Conservation (phyloP, 2,797 vertebrate species). For the Yasuhikotakia modesta region DNA sequence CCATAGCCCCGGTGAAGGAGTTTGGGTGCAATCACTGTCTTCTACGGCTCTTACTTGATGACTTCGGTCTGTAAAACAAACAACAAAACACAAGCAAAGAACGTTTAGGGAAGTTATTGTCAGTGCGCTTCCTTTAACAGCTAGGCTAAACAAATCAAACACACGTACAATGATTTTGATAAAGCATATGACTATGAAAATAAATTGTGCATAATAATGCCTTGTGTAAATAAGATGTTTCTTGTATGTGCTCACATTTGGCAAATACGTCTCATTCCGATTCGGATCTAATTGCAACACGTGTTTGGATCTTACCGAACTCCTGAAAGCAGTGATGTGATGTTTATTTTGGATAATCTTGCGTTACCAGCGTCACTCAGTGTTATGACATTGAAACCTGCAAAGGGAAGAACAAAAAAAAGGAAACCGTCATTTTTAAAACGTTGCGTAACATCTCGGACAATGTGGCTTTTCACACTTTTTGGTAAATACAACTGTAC, state of each 20-base stretch:
- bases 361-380: constrained; percentile 61
- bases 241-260: too few species aligned
- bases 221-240: too few species aligned
- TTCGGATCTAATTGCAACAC: not conserved
- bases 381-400: constrained; percentile 76
- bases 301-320: constrained; percentile 66
- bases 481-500: constrained; percentile 63
- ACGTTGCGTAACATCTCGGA: constrained; percentile 51
- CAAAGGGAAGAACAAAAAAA: constrained; percentile 49
- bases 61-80: constrained; percentile 59
- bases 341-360: constrained; percentile 59
- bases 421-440: constrained; percentile 18
- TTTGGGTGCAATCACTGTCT: constrained; percentile 65
- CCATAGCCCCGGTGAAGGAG: constrained; percentile 79
- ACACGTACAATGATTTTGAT: too few species aligned
- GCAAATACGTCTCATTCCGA: too few species aligned
- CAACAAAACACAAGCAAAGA: not conserved
- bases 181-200: too few species aligned
- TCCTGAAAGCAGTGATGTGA: constrained; percentile 50
- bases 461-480: constrained; percentile 65
- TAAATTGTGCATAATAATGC: too few species aligned
- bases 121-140: too few species aligned
- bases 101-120: not conserved
- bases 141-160: too few species aligned
- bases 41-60: constrained; percentile 54